phyloP scores from a whole-genome alignment of 2,113 vertebrate genomes.

The Peromyscus polionotus region DNA sequence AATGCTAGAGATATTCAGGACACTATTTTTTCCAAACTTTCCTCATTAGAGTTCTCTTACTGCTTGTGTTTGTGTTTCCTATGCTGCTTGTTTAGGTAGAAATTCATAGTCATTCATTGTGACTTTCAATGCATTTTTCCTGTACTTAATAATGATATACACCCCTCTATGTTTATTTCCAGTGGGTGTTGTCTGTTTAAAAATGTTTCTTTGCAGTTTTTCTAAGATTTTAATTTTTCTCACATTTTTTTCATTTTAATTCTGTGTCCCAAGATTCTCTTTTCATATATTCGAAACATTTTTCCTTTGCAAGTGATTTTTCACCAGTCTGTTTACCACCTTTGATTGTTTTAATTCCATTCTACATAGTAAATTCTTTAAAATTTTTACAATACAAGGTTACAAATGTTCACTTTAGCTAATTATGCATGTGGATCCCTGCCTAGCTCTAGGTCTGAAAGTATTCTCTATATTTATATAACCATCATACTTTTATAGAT shows the following conservation, averaged over 20 bases:
- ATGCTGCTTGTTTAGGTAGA: background rate
- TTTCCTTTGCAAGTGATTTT: background rate
- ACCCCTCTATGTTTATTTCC: background rate
- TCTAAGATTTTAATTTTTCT: background rate
- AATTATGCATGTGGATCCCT: background rate
- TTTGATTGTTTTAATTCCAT: background rate
- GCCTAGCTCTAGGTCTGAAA: too few relatives aligned
- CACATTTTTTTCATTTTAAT: background rate
- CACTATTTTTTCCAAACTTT: background rate
- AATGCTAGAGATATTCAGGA: background rate
- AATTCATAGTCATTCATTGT: background rate
- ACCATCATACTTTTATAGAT: background rate
- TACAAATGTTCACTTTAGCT: background rate
- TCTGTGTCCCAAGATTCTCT: background rate
- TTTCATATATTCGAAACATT: background rate
- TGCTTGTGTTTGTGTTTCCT: background rate
- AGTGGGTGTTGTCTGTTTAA: background rate
- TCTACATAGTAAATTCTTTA: background rate
- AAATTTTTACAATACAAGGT: background rate
- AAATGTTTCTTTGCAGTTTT: background rate
- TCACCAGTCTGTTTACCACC: background rate
- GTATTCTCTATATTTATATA: background rate
- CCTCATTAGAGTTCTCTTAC: background rate
- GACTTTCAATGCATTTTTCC: background rate
- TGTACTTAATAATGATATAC: background rate